A percentile compares a stretch with the other conserved stretches of the same genome.
Conservation (phyloP, 2,888 invertebrate species). For the Acanthococcus lagerstroemiae region DNA sequence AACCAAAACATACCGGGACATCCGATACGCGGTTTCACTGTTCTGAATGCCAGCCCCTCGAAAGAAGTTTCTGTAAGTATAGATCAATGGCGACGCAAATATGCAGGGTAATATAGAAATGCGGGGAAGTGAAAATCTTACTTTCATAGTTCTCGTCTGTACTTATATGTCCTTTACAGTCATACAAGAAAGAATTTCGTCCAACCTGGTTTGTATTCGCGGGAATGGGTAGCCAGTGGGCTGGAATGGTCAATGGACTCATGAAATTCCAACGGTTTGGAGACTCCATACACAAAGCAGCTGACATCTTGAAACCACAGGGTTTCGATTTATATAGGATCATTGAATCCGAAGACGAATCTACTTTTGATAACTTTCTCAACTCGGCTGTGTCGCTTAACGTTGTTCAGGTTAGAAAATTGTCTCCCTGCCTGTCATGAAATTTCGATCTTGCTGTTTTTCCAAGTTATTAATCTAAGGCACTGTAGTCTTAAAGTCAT, state of each 20-base stretch:
- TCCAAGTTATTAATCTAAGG: too few relatives aligned
- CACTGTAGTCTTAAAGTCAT: conserved; percentile 7
- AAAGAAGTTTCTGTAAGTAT: conserved; percentile 47
- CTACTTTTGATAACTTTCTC: conserved; percentile 72
- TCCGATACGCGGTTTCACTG: conserved; percentile 66
- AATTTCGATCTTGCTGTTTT: too few relatives aligned
- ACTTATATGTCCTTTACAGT: background rate
- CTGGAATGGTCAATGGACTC: conserved; percentile 83
- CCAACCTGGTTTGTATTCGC: conserved; percentile 93
- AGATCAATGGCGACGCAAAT: too few relatives aligned
- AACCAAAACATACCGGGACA: conserved; percentile 62
- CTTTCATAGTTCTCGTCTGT: too few relatives aligned
- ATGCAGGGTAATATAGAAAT: too few relatives aligned
- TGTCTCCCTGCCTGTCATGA: too few relatives aligned
- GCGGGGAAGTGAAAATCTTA: too few relatives aligned
- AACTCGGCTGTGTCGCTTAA: conserved; percentile 90
- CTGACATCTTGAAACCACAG: conserved; percentile 64
- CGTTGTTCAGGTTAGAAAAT: conserved; percentile 76
- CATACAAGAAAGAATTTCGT: conserved; percentile 41
- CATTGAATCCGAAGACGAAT: conserved; percentile 62
- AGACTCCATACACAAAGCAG: conserved; percentile 58
- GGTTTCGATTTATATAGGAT: conserved; percentile 74
- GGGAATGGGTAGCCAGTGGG: conserved; percentile 98
- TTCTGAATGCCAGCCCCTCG: conserved; percentile 50
- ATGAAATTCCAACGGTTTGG: conserved; percentile 74